Percentiles rank a stretch among this genome's conserved stretches.
phyloP scores from a whole-genome alignment of 2,113 vertebrate genomes.

The Antigone vipio region DNA sequence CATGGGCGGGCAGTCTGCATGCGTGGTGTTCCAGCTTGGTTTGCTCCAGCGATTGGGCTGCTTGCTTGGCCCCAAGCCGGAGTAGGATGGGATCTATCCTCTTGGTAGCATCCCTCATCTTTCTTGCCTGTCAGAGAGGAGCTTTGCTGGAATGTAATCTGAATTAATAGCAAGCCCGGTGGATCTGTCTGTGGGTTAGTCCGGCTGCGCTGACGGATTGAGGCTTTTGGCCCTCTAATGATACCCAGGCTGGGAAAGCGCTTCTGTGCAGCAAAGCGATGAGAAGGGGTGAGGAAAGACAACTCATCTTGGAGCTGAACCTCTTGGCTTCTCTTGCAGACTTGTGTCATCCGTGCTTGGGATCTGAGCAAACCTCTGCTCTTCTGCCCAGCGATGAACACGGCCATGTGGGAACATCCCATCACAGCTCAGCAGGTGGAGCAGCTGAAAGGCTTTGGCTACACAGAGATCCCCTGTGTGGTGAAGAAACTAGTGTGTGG shows the following conservation, averaged over 20 bases:
- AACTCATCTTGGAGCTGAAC: background rate
- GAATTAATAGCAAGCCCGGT: background rate
- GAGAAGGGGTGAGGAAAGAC: background rate
- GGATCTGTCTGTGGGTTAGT: background rate
- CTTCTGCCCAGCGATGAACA: conserved; percentile 99
- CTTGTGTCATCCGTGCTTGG: conserved; percentile 94
- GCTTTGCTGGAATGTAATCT: background rate
- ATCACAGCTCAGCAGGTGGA: conserved; percentile 85
- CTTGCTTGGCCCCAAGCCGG: background rate
- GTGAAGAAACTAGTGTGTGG: conserved; percentile 91
- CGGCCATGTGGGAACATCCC: conserved; percentile 95
- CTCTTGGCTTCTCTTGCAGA: conserved; percentile 69
- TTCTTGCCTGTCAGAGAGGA: background rate
- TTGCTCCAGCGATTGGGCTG: background rate
- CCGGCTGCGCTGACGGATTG: background rate
- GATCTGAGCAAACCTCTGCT: conserved; percentile 87
- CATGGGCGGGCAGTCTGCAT: background rate
- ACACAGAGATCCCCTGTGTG: conserved; percentile 89
- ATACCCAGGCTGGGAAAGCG: background rate
- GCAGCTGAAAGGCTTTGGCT: conserved; percentile 86
- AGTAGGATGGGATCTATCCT: background rate
- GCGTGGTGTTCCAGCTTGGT: background rate
- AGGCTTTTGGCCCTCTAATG: background rate
- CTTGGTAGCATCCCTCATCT: background rate
- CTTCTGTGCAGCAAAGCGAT: background rate